Percentiles rank a stretch among this genome's conserved stretches.
Evolutionary conservation across 2,113 vertebrate species (phyloP).

Genomic region (Anolis sagrei): DNA sequence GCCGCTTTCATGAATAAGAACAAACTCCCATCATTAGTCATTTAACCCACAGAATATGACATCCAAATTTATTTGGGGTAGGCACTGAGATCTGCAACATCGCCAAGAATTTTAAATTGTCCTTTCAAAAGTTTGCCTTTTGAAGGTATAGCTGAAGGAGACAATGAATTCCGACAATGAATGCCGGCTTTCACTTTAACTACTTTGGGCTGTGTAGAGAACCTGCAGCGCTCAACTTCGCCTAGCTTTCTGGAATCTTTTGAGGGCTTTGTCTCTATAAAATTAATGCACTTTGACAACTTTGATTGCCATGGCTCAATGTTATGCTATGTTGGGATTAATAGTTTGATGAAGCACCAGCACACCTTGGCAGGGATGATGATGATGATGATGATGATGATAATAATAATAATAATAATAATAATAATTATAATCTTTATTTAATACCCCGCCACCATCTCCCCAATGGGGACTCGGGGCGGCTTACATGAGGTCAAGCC

Average conservation of each 20-base stretch:
- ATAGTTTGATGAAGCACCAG: too few relatives aligned
- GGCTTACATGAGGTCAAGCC: too few relatives aligned
- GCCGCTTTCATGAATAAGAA: conserved; percentile 71
- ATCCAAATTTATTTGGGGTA: conserved; percentile 68
- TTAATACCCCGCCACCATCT: too few relatives aligned
- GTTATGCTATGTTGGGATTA: too few relatives aligned
- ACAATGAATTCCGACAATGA: conserved; percentile 32
- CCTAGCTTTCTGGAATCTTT: background rate
- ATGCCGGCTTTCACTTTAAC: conserved; percentile 30
- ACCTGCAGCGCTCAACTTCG: background rate
- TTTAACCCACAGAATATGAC: conserved; percentile 67
- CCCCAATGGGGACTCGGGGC: too few relatives aligned
- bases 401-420: too few relatives aligned
- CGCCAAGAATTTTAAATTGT: conserved; percentile 61
- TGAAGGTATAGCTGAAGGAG: conserved; percentile 54
- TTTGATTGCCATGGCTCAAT: too few relatives aligned
- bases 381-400: too few relatives aligned
- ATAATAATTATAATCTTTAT: too few relatives aligned
- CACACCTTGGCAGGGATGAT: too few relatives aligned
- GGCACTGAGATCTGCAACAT: conserved; percentile 41
- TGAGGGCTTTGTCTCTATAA: too few relatives aligned
- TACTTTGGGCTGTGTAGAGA: background rate
- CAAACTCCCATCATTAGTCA: conserved; percentile 69
- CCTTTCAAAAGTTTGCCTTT: conserved; percentile 49
- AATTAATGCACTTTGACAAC: too few relatives aligned